Conservation (phyloP, 1,140 invertebrate species). For the Bombus balteatus region DNA sequence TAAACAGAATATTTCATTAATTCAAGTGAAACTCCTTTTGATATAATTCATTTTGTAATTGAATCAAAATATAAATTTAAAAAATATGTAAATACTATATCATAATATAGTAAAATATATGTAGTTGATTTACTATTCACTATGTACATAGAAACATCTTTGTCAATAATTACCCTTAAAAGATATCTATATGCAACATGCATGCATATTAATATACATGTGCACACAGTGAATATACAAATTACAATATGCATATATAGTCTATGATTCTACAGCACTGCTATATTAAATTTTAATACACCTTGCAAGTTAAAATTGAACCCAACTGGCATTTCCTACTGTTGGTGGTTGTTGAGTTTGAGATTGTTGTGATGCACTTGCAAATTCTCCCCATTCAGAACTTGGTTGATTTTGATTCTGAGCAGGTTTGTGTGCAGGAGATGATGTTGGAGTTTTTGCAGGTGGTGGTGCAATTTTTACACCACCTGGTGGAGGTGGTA, state of each 20-base stretch:
- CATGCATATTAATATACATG: slow-evolving; percentile 11
- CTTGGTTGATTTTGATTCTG: slow-evolving; percentile 82
- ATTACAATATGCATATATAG: slow-evolving; percentile 63
- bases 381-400: slow-evolving; percentile 91
- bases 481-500: slow-evolving; percentile 93
- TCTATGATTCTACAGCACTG: slow-evolving; percentile 67
- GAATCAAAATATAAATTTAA: slow-evolving; percentile 16
- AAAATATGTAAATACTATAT: slow-evolving; percentile 8
- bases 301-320: slow-evolving; percentile 86
- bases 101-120: slow-evolving; percentile 35
- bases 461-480: slow-evolving; percentile 87
- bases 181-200: slow-evolving; percentile 38
- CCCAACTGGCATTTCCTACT: slow-evolving; percentile 86
- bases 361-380: slow-evolving; percentile 82
- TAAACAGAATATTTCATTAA: background rate
- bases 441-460: slow-evolving; percentile 86
- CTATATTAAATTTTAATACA: slow-evolving; percentile 66
- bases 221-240: slow-evolving; percentile 34
- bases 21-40: background rate
- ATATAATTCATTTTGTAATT: background rate
- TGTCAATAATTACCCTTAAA: slow-evolving; percentile 51
- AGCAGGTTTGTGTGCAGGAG: slow-evolving; percentile 86
- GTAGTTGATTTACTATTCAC: slow-evolving; percentile 15
- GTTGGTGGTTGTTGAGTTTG: slow-evolving; percentile 79
- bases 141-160: slow-evolving; percentile 56